Percentiles rank a stretch among this genome's conserved stretches.
Conservation (phyloP, 2,797 vertebrate genomes). For the Pseudocheirus occidentalis region DNA sequence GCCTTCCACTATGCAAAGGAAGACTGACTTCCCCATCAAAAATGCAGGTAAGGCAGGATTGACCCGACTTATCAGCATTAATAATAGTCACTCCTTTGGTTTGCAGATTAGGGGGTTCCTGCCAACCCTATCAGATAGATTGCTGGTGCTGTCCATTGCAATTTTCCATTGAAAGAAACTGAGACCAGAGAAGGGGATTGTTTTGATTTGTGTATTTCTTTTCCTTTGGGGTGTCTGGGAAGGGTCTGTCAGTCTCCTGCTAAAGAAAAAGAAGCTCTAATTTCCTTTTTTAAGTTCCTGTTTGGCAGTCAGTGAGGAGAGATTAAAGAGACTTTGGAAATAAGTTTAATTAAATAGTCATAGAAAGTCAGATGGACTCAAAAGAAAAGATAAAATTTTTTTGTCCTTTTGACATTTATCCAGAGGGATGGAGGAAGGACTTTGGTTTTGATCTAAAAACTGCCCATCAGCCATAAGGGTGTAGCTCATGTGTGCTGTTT, state of each 20-base stretch:
- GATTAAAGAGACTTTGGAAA: conserved; percentile 63
- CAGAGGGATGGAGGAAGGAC: conserved; percentile 40
- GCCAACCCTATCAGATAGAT: conserved; percentile 5
- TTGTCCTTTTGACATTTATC: conserved; percentile 46
- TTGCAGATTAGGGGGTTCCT: neutral
- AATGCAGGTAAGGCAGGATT: conserved; percentile 89
- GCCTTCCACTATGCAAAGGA: conserved; percentile 97
- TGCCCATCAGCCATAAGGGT: conserved; percentile 39
- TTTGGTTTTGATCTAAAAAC: conserved; percentile 38
- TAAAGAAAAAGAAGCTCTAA: conserved; percentile 42
- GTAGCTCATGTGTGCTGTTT: conserved; percentile 52
- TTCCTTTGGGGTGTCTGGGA: neutral
- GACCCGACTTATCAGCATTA: neutral
- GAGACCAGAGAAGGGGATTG: neutral
- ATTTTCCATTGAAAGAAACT: conserved; percentile 27
- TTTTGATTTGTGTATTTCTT: conserved; percentile 39
- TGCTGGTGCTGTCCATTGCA: conserved; percentile 13
- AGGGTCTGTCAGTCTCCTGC: conserved; percentile 17
- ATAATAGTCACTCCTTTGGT: neutral
- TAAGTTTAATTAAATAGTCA: conserved; percentile 43
- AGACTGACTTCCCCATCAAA: conserved; percentile 96
- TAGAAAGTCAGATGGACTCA: conserved; percentile 40
- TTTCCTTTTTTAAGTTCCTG: conserved; percentile 58
- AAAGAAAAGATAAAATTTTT: conserved; percentile 42
- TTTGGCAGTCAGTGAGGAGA: conserved; percentile 51